phyloP scores from a whole-genome alignment of 1,140 invertebrate genomes.

The Tribolium madens region DNA sequence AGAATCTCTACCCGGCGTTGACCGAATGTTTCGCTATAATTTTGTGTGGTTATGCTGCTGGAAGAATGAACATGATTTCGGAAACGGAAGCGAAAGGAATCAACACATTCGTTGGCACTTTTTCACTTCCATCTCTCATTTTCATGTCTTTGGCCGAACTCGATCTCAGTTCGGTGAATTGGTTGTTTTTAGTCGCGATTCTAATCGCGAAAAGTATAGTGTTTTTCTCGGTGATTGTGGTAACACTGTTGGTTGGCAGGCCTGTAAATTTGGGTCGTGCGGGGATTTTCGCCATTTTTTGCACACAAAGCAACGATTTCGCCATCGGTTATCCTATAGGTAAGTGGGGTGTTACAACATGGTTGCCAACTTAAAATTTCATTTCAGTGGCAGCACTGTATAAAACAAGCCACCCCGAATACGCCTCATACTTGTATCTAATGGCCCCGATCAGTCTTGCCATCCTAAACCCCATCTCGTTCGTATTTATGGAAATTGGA shows the following conservation, averaged over 20 bases:
- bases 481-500: slow-evolving; percentile 90
- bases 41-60: slow-evolving; percentile 90
- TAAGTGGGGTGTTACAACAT: slow-evolving; percentile 68
- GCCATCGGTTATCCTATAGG: slow-evolving; percentile 96
- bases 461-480: slow-evolving; percentile 93
- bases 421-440: slow-evolving; percentile 91
- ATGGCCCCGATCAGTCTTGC: slow-evolving; percentile 94
- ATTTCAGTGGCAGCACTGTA: slow-evolving; percentile 82
- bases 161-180: slow-evolving; percentile 87
- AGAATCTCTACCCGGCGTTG: slow-evolving; percentile 90
- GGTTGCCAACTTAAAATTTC: not conserved
- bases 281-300: slow-evolving; percentile 94
- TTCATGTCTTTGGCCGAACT: slow-evolving; percentile 91
- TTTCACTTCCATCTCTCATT: slow-evolving; percentile 91
- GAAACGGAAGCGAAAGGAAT: slow-evolving; percentile 91
- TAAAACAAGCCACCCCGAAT: slow-evolving; percentile 86
- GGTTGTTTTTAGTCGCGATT: slow-evolving; percentile 89
- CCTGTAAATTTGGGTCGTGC: slow-evolving; percentile 86
- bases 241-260: slow-evolving; percentile 83
- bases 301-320: slow-evolving; percentile 98
- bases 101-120: slow-evolving; percentile 93
- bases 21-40: slow-evolving; percentile 94
- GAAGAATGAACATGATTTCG: slow-evolving; percentile 85
- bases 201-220: slow-evolving; percentile 87
- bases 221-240: slow-evolving; percentile 84